phyloP scores from a whole-genome alignment of 2,888 invertebrate species.

The Harmothoe impar region DNA sequence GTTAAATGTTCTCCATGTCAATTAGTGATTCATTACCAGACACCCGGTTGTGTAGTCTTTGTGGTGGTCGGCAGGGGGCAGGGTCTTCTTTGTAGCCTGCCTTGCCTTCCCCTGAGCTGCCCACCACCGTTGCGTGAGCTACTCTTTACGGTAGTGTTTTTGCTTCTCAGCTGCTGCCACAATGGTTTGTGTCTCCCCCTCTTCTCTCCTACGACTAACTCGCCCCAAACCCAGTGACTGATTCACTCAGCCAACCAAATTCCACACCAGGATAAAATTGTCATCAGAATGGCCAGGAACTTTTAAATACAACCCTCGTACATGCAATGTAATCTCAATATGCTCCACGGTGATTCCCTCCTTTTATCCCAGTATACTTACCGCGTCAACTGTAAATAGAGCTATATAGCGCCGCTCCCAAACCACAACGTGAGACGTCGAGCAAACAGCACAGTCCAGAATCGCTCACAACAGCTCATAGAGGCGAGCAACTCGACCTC shows the following conservation, averaged over 20 bases:
- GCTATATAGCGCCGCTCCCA: too few relatives aligned
- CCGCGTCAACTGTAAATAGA: too few relatives aligned
- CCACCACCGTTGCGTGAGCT: neutral
- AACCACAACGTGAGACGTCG: neutral
- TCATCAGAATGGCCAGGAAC: neutral
- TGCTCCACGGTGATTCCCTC: too few relatives aligned
- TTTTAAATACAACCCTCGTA: too few relatives aligned
- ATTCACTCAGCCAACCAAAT: too few relatives aligned
- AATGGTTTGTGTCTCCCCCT: neutral
- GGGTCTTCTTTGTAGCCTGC: neutral
- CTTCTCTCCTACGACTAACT: neutral
- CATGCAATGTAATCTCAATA: too few relatives aligned
- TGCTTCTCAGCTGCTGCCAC: too few relatives aligned
- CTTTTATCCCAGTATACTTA: too few relatives aligned
- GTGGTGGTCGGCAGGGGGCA: neutral
- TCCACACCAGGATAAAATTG: neutral
- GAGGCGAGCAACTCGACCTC: neutral
- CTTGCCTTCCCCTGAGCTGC: neutral
- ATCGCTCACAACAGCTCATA: neutral
- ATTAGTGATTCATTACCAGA: constrained; percentile 22
- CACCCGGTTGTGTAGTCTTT: neutral
- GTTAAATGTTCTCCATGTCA: constrained; percentile 18
- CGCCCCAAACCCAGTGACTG: too few relatives aligned
- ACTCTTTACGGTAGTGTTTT: too few relatives aligned
- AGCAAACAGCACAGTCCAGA: neutral